phyloP scores from a whole-genome alignment of 2,888 invertebrate species.

The Brachypterus glaber region DNA sequence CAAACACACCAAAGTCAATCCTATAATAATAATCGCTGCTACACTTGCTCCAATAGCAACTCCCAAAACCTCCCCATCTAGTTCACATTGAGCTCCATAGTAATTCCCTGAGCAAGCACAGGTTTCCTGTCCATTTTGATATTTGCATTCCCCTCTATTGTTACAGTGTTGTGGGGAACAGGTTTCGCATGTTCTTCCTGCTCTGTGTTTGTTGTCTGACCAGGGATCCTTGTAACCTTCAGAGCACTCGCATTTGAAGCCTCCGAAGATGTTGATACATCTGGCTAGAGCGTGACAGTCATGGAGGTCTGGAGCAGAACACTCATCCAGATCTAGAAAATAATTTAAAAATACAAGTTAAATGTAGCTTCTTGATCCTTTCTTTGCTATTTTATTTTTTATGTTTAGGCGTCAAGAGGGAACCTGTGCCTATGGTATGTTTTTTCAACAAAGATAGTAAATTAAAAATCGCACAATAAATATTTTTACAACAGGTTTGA shows the following conservation, averaged over 20 bases:
- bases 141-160: conserved; percentile 76
- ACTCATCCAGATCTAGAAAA: conserved; percentile 72
- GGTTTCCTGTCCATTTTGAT: conserved; percentile 57
- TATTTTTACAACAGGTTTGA: no score
- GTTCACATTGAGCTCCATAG: conserved; percentile 81
- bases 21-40: conserved; percentile 80
- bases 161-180: conserved; percentile 73
- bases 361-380: neutral
- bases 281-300: conserved; percentile 73
- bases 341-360: conserved; percentile 9
- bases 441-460: no score
- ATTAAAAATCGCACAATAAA: no score
- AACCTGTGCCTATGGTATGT: no score
- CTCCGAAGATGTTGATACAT: conserved; percentile 78
- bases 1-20: conserved; percentile 73
- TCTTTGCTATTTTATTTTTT: no score
- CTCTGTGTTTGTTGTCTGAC: conserved; percentile 53
- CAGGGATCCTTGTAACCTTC: conserved; percentile 68
- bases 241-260: conserved; percentile 67
- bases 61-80: conserved; percentile 85
- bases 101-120: conserved; percentile 73
- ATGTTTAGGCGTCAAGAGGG: no score
- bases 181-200: conserved; percentile 68
- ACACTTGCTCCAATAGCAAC: conserved; percentile 86
- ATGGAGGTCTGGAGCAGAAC: conserved; percentile 68